Base-by-base conservation (phyloP, 2,797 vertebrate genomes). In the Mycteria americana region DNA sequence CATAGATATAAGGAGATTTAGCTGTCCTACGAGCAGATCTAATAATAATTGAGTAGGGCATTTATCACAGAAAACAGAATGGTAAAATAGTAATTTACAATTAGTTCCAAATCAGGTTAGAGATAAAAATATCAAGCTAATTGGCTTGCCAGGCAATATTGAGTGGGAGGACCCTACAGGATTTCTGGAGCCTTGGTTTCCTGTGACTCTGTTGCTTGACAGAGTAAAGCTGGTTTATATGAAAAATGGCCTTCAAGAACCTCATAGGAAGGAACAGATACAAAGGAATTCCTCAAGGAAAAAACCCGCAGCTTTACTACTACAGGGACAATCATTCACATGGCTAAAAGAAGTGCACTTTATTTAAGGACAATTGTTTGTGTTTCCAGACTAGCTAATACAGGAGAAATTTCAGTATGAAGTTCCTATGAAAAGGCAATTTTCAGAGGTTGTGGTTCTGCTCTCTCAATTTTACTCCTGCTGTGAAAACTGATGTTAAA, bases 61-160 rank as follows among this genome's bases (percentile, higher is more conserved):
- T 97, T 95, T 92, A 96, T 94, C 95, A 97, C 65, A 92, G 85
- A 95, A 97, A 97, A 93, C 92, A 97, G 93, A 92, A 95, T 95
- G 89, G 76, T 96, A 94, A 95, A 94, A 91, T 89, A 95, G 95
- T 84, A 89, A 94, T 95, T 95, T 95, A 97, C 94, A 92, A 93
- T 97, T 97, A 96, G 92, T 73, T 96, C 51, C 90, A 96, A 97
- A 97, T 95, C 94, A 97, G 93, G 93, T 97, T 97, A 97, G 77
- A 96, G 97, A 93, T 95, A 97, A 97, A 97, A 97, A 96, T 97
- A 96, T 13, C 94, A 93, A 92, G 78, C 82, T 96, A 97, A 97
- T 97, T 97, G 96, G 85, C 77, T 93, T 96, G 93, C 94, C 84
- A 93, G 89, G 92, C 89, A 95, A 79, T 84, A 80, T 13, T 68